phyloP scores from a whole-genome alignment of 2,888 invertebrate genomes.

The Eugnorisma glareosa region DNA sequence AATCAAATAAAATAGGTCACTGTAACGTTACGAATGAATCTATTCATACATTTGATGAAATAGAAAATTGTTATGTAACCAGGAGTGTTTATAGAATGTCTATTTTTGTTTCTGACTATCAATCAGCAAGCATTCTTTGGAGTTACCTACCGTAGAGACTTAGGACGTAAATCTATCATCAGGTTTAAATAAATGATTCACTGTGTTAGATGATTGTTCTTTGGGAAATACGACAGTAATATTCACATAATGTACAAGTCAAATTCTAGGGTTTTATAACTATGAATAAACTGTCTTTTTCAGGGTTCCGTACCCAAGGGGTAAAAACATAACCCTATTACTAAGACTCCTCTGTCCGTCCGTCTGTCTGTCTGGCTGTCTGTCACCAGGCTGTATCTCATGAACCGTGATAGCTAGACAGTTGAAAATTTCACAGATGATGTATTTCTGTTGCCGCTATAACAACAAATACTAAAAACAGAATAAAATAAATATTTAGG shows the following conservation, averaged over 20 bases:
- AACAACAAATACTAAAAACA: no score
- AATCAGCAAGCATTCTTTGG: conserved; percentile 22
- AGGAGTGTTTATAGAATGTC: not conserved
- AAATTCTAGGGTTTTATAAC: not conserved
- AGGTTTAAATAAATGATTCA: not conserved
- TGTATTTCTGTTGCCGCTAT: no score
- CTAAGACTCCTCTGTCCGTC: no score
- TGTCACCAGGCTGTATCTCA: no score
- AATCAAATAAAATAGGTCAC: conserved; percentile 31
- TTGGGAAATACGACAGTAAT: not conserved
- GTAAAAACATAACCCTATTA: no score
- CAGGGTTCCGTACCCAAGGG: no score
- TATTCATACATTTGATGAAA: conserved; percentile 41
- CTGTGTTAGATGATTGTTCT: not conserved
- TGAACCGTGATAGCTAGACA: no score
- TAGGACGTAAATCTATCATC: conserved; percentile 4
- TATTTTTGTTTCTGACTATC: conserved; percentile 25
- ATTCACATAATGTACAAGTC: not conserved
- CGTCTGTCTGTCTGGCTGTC: no score
- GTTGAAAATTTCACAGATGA: no score
- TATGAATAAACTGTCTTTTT: not conserved
- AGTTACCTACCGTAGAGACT: not conserved
- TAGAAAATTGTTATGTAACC: conserved; percentile 11
- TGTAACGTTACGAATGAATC: conserved; percentile 14
- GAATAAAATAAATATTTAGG: no score